These are phyloP conservation scores for Ceyx margarethae DNA, from an alignment of 2,113 vertebrate species.

Conservation along the genomic window DNA sequence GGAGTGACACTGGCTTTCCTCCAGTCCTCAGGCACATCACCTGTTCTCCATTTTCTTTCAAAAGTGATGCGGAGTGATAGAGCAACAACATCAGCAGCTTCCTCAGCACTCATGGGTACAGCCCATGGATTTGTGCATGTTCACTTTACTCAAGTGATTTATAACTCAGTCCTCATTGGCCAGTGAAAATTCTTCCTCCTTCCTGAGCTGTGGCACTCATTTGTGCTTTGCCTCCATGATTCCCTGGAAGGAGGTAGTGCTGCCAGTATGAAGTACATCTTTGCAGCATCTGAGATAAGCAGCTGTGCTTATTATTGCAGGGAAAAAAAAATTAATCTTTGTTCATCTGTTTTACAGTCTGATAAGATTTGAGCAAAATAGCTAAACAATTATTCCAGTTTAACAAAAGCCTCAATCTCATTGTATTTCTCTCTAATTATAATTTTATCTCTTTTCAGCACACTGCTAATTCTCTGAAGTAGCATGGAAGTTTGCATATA, in stretches of 20 bases:
- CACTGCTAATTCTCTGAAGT: background rate
- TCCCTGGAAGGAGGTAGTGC: background rate
- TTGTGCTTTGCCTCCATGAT: background rate
- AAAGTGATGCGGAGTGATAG: too few relatives aligned
- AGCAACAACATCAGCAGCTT: too few relatives aligned
- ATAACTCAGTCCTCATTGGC: too few relatives aligned
- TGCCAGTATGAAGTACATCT: rapidly evolving
- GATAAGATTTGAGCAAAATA: background rate
- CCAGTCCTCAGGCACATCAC: too few relatives aligned
- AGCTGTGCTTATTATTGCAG: background rate
- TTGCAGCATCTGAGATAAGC: background rate
- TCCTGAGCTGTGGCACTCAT: background rate
- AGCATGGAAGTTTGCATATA: background rate
- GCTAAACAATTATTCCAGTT: background rate
- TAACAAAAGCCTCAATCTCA: background rate
- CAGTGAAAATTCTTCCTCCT: too few relatives aligned
- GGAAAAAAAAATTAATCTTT: background rate
- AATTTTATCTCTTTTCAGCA: background rate
- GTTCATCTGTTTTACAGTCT: background rate
- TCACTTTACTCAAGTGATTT: too few relatives aligned
- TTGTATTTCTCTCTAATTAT: background rate
- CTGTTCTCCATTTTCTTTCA: too few relatives aligned
- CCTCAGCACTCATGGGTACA: too few relatives aligned
- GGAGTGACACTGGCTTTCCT: too few relatives aligned
- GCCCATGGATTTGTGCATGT: too few relatives aligned